Base-by-base conservation (phyloP, 2,888 invertebrate genomes). In the Serripes groenlandicus region DNA sequence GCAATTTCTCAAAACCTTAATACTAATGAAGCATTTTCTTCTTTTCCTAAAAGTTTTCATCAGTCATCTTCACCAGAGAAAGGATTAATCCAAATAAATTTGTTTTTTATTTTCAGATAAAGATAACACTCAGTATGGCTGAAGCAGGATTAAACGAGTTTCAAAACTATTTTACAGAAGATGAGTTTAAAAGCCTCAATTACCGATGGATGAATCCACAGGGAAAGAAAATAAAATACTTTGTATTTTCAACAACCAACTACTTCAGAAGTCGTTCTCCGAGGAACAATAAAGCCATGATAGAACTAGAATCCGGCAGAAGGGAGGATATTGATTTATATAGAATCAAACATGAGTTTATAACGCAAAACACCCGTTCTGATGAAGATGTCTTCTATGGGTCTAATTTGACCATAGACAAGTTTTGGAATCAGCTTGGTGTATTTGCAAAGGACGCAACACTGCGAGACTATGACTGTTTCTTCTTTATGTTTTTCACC, bases 401-500 rank as follows among this genome's bases (percentile, higher is more conserved):
- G 21, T 34, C 32, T 4, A 62, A 62, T 34, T 62, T 62, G n/a
- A 62, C 34, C 18, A 62, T 21, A 7, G 34, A 21, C 2, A 18
- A 62, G n/a, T 34, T 62, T 1, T 62, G 1, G 62, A 0, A 62
- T 3, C 30, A 34, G 3, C n/a, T 62, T 15, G 34, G 21, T 2
- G 34, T 4, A 35, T 26, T 66, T 3, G 7, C 37, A 9, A 3
- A 35, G 15, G 66, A 66, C 15, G 23, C 4, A 5, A 66, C 37
- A 0, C 23, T 66, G 11, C 42, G 26, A 23, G 15, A 66, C 1
- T 66, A 26, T 42, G 66, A 66, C n/a, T 66, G 66, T 42, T 66
- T 42, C 28, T 66, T 66, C 42, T 66, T 66, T 28, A 66, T 66
- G 42, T 66, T 66, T 66, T 66, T 66, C 42, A 66, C 66, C 28